Conservation (phyloP, 2,888 invertebrate species). For the Lithodes maja region DNA sequence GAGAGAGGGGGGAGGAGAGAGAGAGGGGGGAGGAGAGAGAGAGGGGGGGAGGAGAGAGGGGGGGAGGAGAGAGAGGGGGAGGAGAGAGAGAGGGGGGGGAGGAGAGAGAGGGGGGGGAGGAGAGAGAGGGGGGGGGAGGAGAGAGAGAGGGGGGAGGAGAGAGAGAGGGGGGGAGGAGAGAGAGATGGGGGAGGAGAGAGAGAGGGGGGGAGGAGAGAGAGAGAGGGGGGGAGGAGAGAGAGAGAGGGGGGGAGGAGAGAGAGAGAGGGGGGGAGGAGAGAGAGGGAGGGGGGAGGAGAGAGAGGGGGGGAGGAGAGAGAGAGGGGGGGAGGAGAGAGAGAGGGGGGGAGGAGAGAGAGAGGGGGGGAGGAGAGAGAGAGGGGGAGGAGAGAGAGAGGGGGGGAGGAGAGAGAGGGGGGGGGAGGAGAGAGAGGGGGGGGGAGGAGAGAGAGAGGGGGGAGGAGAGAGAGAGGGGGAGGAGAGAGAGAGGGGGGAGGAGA, state of each 20-base stretch:
- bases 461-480: not conserved
- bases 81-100: slow-evolving; percentile 13
- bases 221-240: not conserved
- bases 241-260: not conserved
- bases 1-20: not conserved
- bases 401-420: not conserved
- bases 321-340: too few relatives aligned
- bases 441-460: not conserved
- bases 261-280: not conserved
- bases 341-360: too few relatives aligned
- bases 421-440: not conserved
- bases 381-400: not conserved
- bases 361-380: not conserved
- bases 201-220: not conserved
- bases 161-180: not conserved
- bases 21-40: too few relatives aligned
- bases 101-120: not conserved
- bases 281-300: too few relatives aligned
- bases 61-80: not conserved
- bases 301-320: too few relatives aligned
- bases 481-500: not conserved
- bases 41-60: too few relatives aligned
- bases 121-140: not conserved
- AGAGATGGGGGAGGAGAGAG: not conserved
- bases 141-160: not conserved